phyloP scores from a whole-genome alignment of 1,140 invertebrate species.

The Pseudomyrmex pallidus region DNA sequence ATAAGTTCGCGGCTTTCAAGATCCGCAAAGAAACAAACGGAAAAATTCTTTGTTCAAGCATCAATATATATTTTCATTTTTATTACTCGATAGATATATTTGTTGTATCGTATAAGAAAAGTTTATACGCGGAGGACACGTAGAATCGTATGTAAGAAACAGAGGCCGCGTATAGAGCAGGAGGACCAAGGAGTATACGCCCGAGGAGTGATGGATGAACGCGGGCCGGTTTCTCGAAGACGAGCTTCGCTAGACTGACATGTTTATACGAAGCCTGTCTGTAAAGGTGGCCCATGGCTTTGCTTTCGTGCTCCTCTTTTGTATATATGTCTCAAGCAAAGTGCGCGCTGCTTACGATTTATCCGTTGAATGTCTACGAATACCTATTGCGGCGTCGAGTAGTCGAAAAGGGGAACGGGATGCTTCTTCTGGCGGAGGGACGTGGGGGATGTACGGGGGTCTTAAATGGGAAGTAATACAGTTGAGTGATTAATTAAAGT shows the following conservation, averaged over 20 bases:
- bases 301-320: constrained; percentile 78
- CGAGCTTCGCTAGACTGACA: constrained; percentile 81
- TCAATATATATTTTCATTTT: not conserved
- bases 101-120: constrained; percentile 18
- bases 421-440: constrained; percentile 34
- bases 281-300: constrained; percentile 76
- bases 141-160: constrained; percentile 50
- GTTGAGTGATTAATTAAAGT: constrained; percentile 84
- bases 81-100: not conserved
- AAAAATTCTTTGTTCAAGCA: not conserved
- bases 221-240: constrained; percentile 70
- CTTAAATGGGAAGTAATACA: constrained; percentile 84
- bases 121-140: constrained; percentile 11
- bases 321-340: constrained; percentile 72
- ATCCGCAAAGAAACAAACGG: too few species aligned
- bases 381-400: constrained; percentile 60
- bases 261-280: constrained; percentile 83
- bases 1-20: too few species aligned
- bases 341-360: constrained; percentile 78
- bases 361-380: constrained; percentile 79
- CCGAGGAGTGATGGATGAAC: constrained; percentile 82
- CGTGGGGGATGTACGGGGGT: constrained; percentile 50
- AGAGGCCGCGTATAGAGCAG: constrained; percentile 40
- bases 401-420: constrained; percentile 59
- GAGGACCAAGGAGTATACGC: constrained; percentile 45